Evolutionary conservation across 2,113 vertebrate genomes (phyloP).

Genomic region (Isurus oxyrinchus): DNA sequence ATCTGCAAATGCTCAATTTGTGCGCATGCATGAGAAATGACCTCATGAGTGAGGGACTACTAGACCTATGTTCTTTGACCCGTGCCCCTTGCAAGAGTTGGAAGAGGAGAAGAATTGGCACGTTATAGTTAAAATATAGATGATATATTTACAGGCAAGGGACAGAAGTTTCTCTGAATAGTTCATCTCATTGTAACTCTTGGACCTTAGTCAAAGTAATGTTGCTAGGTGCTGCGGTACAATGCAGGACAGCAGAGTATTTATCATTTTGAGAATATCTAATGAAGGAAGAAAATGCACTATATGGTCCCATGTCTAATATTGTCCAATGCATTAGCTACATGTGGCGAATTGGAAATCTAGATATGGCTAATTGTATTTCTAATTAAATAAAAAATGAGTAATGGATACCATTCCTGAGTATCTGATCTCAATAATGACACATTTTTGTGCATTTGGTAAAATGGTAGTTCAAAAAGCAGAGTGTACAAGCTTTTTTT

Average conservation of each 20-base stretch:
- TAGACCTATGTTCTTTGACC: background rate
- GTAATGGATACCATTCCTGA: too few species aligned
- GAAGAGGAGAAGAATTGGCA: background rate
- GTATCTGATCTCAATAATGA: background rate
- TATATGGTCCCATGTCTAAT: background rate
- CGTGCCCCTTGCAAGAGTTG: background rate
- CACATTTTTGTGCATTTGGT: background rate
- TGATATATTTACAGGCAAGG: background rate
- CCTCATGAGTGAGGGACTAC: background rate
- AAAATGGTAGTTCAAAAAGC: too few species aligned
- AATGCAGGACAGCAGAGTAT: background rate
- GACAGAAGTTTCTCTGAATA: background rate
- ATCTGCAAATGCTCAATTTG: background rate
- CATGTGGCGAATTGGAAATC: background rate
- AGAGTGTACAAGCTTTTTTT: background rate
- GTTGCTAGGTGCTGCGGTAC: background rate
- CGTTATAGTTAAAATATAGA: background rate
- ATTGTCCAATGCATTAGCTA: background rate
- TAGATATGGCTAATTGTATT: background rate
- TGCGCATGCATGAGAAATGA: background rate
- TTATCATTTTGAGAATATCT: background rate
- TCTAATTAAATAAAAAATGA: background rate
- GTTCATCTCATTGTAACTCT: background rate
- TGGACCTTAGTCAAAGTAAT: background rate
- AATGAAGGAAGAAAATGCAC: background rate